Base-by-base conservation (phyloP, 2,888 invertebrate species). In the Xylota segnis region DNA sequence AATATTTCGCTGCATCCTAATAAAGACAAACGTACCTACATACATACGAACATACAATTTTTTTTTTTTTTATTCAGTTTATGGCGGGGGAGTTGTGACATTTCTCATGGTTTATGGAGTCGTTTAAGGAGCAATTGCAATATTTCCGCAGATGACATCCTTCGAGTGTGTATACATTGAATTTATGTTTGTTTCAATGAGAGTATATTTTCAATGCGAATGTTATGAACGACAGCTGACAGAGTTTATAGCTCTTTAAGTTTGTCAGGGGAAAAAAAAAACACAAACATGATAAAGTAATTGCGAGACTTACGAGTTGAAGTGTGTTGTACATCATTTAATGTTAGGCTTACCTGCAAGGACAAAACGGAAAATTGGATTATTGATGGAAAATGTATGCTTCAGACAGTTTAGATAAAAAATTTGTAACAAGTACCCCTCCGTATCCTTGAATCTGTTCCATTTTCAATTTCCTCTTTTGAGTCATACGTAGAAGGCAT, bases 271-370 rank as follows among this genome's bases (percentile, higher is more conserved):
- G n/a, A n/a, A 23, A 16, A 14, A 18, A 32, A 50, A 27, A 29
- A 23, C 23, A 23, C 3, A 27, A 29, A 23, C 23, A 23, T 23
- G 40, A 50, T 65, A 43, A 66, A 66, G 71, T 58, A 59, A 59
- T 83, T 66, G 59, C 27, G 23, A n/a, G n/a, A 83, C 78, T 83
- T 78, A 83, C 78, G 23, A 7, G 27, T 58, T 32, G 16, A 23
- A 29, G 6, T 47, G 5, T 27, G 23, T 9, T 29, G 5, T 10
- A 16, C 12, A 12, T 29, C 23, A 68, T 40, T 56, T 74, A 23
- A 34, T 5, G 9, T 9, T 47, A 23, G 4, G 59, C 83, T 83
- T 83, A 83, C 83, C 83, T 83, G 70, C 12, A 83, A 83, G 23
- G 50, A 82, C 43, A 34, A 10, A 45, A 56, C 40, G 43, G 9